Evolutionary conservation across 2,888 invertebrate species (phyloP).

Genomic region (Chouioia cunea): DNA sequence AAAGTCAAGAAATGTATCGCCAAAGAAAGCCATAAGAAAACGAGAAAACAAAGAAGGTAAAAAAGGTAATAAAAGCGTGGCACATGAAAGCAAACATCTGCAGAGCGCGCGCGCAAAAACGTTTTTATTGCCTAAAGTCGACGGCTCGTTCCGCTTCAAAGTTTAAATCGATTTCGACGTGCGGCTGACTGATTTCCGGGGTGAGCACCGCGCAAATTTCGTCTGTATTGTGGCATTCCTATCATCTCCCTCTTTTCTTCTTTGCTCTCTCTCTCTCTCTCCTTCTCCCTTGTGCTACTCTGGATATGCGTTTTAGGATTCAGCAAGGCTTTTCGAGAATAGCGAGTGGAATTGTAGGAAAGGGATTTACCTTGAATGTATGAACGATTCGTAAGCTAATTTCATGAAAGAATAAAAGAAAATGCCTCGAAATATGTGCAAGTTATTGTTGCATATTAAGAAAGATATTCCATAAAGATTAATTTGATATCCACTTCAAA

Average conservation of each 20-base stretch:
- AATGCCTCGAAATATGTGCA: no score
- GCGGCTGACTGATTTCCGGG: constrained; percentile 28
- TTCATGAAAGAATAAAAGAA: no score
- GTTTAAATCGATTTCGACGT: constrained; percentile 37
- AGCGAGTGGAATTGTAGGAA: constrained; percentile 19
- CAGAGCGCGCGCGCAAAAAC: constrained; percentile 19
- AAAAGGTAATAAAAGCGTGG: constrained; percentile 49
- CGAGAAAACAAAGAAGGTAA: constrained; percentile 45
- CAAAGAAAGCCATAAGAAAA: constrained; percentile 20
- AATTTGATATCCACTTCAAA: no score
- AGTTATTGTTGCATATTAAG: no score
- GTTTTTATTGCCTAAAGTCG: constrained; percentile 44
- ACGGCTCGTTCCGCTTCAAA: constrained; percentile 28
- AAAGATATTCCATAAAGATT: no score
- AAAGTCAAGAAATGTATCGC: constrained; percentile 34
- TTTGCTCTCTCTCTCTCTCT: background rate
- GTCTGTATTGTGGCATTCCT: background rate
- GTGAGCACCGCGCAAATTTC: constrained; percentile 9
- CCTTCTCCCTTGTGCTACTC: no score
- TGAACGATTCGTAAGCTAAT: background rate
- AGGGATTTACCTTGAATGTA: background rate
- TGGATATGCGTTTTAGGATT: background rate
- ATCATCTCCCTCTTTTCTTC: background rate
- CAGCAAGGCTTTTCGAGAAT: constrained; percentile 7
- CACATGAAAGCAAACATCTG: constrained; percentile 42